Percentiles rank a stretch among this genome's conserved stretches.
These are phyloP conservation scores for Xylophagus ater DNA, from an alignment of 2,888 invertebrate genomes.

Conservation along the genomic window DNA sequence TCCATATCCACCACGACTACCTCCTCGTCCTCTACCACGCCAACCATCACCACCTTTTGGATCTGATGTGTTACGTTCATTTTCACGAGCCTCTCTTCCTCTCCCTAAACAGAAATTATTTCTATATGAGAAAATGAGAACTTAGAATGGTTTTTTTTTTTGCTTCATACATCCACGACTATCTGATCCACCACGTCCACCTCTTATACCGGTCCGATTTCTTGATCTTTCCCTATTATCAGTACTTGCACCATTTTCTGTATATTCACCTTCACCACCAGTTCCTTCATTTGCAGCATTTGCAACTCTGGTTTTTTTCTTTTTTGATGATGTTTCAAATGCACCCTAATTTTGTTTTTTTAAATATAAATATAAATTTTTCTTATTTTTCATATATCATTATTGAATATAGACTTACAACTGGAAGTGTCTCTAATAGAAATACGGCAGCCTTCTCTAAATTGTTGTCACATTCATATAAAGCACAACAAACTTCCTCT, in stretches of 20 bases:
- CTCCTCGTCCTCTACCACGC: conserved; percentile 37
- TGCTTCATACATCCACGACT: conserved; percentile 43
- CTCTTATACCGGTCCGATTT: conserved; percentile 37
- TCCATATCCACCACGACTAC: conserved; percentile 41
- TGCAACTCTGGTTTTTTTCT: conserved; percentile 70
- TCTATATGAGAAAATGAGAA: background rate
- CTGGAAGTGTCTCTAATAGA: conserved; percentile 38
- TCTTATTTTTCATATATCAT: conserved; percentile 3
- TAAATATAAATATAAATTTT: conserved; percentile 1
- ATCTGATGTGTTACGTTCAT: conserved; percentile 44
- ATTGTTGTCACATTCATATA: conserved; percentile 89
- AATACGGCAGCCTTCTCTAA: conserved; percentile 52
- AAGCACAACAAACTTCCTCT: conserved; percentile 83
- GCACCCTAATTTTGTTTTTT: conserved; percentile 60
- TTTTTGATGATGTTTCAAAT: conserved; percentile 78
- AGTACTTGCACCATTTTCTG: conserved; percentile 27
- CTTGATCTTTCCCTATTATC: conserved; percentile 37
- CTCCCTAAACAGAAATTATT: conserved; percentile 37
- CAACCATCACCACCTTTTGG: conserved; percentile 35
- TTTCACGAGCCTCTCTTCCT: conserved; percentile 52
- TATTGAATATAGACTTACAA: conserved; percentile 24
- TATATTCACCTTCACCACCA: conserved; percentile 40
- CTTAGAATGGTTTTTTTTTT: background rate
- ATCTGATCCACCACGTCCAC: conserved; percentile 40
- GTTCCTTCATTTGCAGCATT: conserved; percentile 43